Evolutionary conservation across 2,113 vertebrate species (phyloP).

Genomic region (Rattus rattus): DNA sequence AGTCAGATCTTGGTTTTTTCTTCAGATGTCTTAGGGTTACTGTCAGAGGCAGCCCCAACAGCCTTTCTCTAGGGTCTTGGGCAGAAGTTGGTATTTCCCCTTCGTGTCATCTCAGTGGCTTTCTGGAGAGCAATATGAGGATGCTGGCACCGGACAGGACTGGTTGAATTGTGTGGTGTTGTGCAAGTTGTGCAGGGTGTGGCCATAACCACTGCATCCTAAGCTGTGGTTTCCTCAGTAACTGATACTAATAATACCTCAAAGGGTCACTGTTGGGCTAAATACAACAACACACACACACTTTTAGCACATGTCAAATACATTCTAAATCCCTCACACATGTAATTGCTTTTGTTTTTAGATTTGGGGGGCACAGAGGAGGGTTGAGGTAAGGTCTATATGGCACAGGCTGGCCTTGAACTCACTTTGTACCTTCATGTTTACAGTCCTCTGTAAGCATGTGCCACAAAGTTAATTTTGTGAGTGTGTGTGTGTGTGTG

Average conservation of each 20-base stretch:
- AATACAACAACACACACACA: constrained; percentile 23
- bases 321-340: constrained; percentile 49
- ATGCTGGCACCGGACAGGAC: neutral
- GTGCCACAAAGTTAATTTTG: neutral
- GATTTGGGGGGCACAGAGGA: neutral
- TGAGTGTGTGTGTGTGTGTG: too few relatives aligned
- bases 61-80: constrained; percentile 1
- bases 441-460: neutral
- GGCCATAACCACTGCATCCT: neutral
- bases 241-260: constrained; percentile 22
- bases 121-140: neutral
- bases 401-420: neutral
- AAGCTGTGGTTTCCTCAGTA: constrained; percentile 51
- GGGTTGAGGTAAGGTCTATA: neutral
- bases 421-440: neutral
- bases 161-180: neutral
- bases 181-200: neutral
- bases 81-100: neutral
- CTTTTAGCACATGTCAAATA: neutral
- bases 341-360: constrained; percentile 1
- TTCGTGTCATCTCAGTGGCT: neutral
- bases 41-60: constrained; percentile 1
- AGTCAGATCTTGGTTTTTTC: constrained; percentile 19
- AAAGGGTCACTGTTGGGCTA: neutral
- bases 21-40: constrained; percentile 13